phyloP scores from a whole-genome alignment of 1,140 invertebrate genomes.

The Nixonia krombeini region DNA sequence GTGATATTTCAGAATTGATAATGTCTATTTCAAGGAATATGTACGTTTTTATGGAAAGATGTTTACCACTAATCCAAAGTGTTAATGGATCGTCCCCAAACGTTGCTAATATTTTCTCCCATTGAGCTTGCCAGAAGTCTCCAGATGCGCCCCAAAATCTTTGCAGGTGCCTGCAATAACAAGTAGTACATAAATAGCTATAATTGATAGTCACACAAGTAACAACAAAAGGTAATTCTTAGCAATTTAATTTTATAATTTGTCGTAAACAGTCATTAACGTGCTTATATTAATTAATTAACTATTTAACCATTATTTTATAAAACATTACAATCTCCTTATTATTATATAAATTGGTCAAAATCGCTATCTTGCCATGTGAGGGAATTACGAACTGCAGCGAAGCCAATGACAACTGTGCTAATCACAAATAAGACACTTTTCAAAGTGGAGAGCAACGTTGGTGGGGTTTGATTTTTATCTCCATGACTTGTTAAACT shows the following conservation, averaged over 20 bases:
- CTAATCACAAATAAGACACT: conserved; percentile 83
- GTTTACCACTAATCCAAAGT: conserved; percentile 78
- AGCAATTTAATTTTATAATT: too few species aligned
- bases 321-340: too few species aligned
- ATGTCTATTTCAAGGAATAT: background rate
- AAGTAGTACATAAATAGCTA: too few species aligned
- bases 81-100: conserved; percentile 78
- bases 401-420: conserved; percentile 82
- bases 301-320: too few species aligned
- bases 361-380: conserved; percentile 78
- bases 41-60: conserved; percentile 46
- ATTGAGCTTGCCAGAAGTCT: conserved; percentile 89
- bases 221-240: too few species aligned
- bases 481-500: conserved; percentile 36
- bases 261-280: too few species aligned
- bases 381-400: conserved; percentile 84
- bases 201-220: too few species aligned
- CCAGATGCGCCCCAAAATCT: conserved; percentile 89
- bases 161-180: conserved; percentile 83
- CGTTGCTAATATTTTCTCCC: conserved; percentile 81
- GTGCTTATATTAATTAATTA: too few species aligned
- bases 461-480: conserved; percentile 66
- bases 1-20: too few species aligned
- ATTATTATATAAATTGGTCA: conserved; percentile 11
- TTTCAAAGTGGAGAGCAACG: conserved; percentile 77